A percentile compares a stretch with the other conserved stretches of the same genome.
Evolutionary conservation across 2,888 invertebrate genomes (phyloP).

Genomic region (Coleophora deauratella): DNA sequence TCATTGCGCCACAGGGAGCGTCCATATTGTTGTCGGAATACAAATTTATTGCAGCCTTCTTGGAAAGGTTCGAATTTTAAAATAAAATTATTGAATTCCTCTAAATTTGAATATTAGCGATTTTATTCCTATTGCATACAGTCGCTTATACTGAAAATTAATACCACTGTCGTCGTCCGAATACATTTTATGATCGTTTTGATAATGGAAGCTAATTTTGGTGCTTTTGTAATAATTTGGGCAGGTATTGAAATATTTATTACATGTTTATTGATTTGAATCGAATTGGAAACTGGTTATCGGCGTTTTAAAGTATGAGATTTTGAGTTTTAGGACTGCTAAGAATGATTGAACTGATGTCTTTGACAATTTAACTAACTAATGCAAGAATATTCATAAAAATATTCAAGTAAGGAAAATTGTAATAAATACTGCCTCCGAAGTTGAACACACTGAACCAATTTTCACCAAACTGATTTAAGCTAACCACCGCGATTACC

Average conservation of each 20-base stretch:
- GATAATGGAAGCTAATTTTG: slow-evolving; percentile 24
- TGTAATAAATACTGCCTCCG: no score
- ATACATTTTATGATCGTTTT: slow-evolving; percentile 26
- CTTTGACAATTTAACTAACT: no score
- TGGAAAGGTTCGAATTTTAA: slow-evolving; percentile 20
- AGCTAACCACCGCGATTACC: no score
- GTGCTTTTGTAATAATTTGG: slow-evolving; percentile 17
- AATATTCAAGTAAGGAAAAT: no score
- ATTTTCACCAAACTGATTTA: no score
- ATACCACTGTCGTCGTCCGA: slow-evolving; percentile 16
- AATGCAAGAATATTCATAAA: no score
- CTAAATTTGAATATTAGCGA: slow-evolving; percentile 29
- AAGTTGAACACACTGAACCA: no score
- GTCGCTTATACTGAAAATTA: slow-evolving; percentile 23
- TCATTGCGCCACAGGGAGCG: slow-evolving; percentile 41
- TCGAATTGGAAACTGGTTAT: slow-evolving; percentile 9
- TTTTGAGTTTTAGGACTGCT: no score
- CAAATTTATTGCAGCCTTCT: slow-evolving; percentile 46
- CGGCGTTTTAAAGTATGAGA: slow-evolving; percentile 5
- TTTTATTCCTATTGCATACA: slow-evolving; percentile 37
- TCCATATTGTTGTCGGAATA: slow-evolving; percentile 40
- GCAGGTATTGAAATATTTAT: slow-evolving; percentile 18
- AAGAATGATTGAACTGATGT: no score
- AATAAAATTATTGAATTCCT: slow-evolving; percentile 22
- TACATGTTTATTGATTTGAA: slow-evolving; percentile 10